Conservation (phyloP, 2,797 vertebrate genomes). For the Arnoldichthys spilopterus region DNA sequence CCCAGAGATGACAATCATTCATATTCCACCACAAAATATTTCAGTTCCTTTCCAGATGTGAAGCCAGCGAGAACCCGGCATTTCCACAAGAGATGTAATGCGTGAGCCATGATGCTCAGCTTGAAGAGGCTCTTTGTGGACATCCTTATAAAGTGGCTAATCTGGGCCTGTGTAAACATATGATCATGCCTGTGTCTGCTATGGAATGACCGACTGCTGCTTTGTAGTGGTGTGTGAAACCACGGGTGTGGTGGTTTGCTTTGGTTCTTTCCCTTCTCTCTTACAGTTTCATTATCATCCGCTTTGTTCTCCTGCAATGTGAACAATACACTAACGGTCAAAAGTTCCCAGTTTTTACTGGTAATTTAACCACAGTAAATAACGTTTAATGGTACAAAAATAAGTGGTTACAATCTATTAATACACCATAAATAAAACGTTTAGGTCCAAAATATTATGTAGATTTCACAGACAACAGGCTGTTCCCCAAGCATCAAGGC, state of each 20-base stretch:
- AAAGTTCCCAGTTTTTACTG: too few species aligned
- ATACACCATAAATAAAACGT: too few species aligned
- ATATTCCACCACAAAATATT: neutral
- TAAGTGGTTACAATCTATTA: too few species aligned
- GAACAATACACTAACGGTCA: too few species aligned
- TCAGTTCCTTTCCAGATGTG: neutral
- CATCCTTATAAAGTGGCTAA: neutral
- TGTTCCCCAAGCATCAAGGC: too few species aligned
- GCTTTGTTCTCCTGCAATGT: neutral
- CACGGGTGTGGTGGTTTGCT: constrained; percentile 22
- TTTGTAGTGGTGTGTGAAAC: constrained; percentile 28
- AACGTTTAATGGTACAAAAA: too few species aligned
- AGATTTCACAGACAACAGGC: too few species aligned
- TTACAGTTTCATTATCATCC: constrained; percentile 14
- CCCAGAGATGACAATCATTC: neutral
- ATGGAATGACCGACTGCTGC: neutral
- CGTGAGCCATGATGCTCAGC: neutral
- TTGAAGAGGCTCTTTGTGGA: neutral
- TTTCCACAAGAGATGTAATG: neutral
- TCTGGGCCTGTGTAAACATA: constrained; percentile 2
- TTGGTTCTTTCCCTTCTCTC: constrained; percentile 16
- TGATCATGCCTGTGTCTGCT: neutral
- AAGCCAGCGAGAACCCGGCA: neutral
- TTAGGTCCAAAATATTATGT: too few species aligned
- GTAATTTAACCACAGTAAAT: too few species aligned